A percentile compares a stretch with the other conserved stretches of the same genome.
Conservation (phyloP, 2,888 invertebrate species). For the Isoperla grammatica region DNA sequence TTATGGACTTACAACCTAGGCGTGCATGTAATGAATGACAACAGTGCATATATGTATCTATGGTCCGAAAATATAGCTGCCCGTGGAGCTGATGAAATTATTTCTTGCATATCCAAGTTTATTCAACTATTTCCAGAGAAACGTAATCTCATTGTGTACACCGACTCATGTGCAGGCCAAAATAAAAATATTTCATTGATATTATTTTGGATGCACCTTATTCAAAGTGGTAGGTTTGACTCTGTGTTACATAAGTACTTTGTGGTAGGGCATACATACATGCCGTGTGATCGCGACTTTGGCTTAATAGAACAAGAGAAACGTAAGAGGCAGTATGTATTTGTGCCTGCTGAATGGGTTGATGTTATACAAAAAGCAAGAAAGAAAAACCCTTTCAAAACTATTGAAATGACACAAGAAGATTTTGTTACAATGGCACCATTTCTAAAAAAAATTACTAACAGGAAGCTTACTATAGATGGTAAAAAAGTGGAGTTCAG, state of each 20-base stretch:
- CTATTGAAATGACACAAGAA: no score
- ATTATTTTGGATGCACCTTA: not conserved
- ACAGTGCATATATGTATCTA: conserved; percentile 1
- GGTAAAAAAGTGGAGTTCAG: no score
- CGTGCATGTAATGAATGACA: conserved; percentile 1
- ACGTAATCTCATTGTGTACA: not conserved
- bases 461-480: no score
- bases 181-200: conserved; percentile 8
- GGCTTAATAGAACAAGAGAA: not conserved
- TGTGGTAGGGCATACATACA: conserved; percentile 5
- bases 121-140: not conserved
- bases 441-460: no score
- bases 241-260: not conserved
- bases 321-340: not conserved
- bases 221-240: not conserved
- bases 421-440: no score
- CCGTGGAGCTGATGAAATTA: conserved; percentile 6
- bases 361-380: no score
- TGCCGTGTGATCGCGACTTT: conserved; percentile 3
- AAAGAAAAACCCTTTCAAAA: no score
- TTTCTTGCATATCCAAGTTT: conserved; percentile 6
- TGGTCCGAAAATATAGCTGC: conserved; percentile 13
- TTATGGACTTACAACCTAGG: conserved; percentile 8
- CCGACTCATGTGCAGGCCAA: conserved; percentile 12
- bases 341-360: not conserved